phyloP scores from a whole-genome alignment of 2,888 invertebrate species.

The Stenolophus ochropezus region DNA sequence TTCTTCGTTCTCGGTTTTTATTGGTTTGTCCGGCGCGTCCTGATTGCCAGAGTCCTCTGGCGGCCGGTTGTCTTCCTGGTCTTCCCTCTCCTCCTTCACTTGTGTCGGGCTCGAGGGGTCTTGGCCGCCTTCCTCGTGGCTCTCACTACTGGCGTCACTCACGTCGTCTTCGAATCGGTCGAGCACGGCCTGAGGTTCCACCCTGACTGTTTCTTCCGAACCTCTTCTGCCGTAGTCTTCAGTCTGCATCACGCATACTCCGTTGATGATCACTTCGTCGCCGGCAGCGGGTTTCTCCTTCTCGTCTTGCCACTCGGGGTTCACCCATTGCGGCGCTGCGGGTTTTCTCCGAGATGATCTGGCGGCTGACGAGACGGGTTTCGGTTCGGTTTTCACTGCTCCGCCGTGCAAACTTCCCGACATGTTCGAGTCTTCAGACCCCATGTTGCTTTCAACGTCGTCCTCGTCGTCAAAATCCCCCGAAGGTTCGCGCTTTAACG shows the following conservation, averaged over 20 bases:
- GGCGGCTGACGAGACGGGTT: conserved; percentile 68
- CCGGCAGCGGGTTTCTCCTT: conserved; percentile 75
- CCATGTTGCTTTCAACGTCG: conserved; percentile 84
- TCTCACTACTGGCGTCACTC: conserved; percentile 74
- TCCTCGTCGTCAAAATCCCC: conserved; percentile 88
- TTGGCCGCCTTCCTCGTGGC: conserved; percentile 66
- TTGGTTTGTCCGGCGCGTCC: conserved; percentile 73
- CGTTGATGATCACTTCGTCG: conserved; percentile 93
- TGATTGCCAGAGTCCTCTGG: conserved; percentile 66
- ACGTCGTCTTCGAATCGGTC: conserved; percentile 77
- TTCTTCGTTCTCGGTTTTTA: conserved; percentile 78
- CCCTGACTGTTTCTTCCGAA: conserved; percentile 82
- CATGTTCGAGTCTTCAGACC: conserved; percentile 80
- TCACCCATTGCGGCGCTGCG: conserved; percentile 98
- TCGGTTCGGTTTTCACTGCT: conserved; percentile 76
- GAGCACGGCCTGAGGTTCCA: conserved; percentile 85
- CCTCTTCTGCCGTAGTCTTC: conserved; percentile 78
- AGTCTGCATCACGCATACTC: conserved; percentile 93
- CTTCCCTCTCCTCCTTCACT: conserved; percentile 65
- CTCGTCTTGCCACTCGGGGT: conserved; percentile 92
- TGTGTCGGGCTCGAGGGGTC: conserved; percentile 68
- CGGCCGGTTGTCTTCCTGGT: conserved; percentile 66
- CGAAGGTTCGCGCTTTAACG: conserved; percentile 85
- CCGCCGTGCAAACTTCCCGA: conserved; percentile 76
- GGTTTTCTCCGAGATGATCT: conserved; percentile 90